A percentile compares a stretch with the other conserved stretches of the same genome.
phyloP scores from a whole-genome alignment of 2,113 vertebrate genomes.

The Hippoglossus stenolepis region DNA sequence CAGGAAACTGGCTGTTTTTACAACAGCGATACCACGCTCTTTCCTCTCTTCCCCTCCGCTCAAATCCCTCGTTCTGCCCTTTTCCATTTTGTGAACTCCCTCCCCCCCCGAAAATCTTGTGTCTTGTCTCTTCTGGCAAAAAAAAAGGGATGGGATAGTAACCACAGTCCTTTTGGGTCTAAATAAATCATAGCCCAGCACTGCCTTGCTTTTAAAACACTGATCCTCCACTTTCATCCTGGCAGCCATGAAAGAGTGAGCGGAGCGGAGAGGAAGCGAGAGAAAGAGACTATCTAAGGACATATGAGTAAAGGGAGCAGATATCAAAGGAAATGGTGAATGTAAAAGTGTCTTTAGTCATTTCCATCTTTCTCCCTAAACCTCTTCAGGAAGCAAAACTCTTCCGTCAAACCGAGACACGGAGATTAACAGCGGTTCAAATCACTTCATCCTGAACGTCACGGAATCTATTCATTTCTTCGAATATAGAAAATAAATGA shows the following conservation, averaged over 20 bases:
- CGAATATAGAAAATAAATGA: not conserved
- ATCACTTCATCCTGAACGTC: not conserved
- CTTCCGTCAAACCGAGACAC: conserved; percentile 23
- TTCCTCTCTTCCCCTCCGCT: conserved; percentile 30
- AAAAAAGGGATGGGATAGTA: conserved; percentile 46
- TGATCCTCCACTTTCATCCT: conserved; percentile 66
- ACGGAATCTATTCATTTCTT: not conserved
- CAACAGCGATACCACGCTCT: conserved; percentile 48
- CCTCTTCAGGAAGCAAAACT: conserved; percentile 35
- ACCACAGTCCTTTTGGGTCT: conserved; percentile 61
- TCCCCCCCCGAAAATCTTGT: conserved; percentile 20
- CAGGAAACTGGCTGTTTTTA: conserved; percentile 68
- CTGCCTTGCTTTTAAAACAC: conserved; percentile 68
- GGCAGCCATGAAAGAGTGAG: conserved; percentile 64
- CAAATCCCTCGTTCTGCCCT: conserved; percentile 24
- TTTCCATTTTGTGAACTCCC: conserved; percentile 51
- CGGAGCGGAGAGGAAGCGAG: conserved; percentile 20
- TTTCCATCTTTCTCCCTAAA: conserved; percentile 46
- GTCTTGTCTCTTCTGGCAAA: conserved; percentile 33
- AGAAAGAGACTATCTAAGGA: conserved; percentile 57
- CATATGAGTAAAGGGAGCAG: conserved; percentile 46
- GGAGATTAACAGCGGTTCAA: conserved; percentile 17
- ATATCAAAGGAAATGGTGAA: conserved; percentile 62
- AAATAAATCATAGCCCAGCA: conserved; percentile 76
- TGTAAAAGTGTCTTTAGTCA: conserved; percentile 60